A percentile compares a stretch with the other conserved stretches of the same genome.
Conservation (phyloP, 2,113 vertebrate genomes). For the Madoqua kirkii region DNA sequence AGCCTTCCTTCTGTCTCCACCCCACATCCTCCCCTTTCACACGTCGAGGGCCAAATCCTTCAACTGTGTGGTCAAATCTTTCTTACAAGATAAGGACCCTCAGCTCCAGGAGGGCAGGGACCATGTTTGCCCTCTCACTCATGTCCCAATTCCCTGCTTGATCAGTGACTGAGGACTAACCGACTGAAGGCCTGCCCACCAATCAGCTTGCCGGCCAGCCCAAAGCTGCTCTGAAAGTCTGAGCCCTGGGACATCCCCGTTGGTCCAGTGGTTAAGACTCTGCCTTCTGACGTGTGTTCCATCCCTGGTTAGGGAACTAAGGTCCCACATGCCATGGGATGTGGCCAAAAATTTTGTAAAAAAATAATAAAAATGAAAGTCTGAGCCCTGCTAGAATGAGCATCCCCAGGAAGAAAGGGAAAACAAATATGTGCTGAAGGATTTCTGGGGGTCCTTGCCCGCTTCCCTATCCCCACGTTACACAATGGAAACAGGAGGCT, state of each 20-base stretch:
- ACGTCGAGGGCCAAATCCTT: not conserved
- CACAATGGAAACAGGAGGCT: not conserved
- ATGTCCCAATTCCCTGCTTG: not conserved
- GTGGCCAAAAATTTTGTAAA: not conserved
- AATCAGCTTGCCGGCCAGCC: not conserved
- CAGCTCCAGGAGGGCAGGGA: not conserved
- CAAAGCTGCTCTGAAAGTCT: not conserved
- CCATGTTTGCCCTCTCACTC: not conserved
- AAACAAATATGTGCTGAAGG: not conserved
- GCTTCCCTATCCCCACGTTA: not conserved
- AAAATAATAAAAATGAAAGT: not conserved
- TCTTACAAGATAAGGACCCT: not conserved
- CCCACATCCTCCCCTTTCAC: not conserved
- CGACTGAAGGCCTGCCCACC: fast-evolving
- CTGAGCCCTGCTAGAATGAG: not conserved
- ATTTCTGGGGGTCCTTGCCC: not conserved
- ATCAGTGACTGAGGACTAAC: not conserved
- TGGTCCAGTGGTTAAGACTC: not conserved
- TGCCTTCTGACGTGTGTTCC: fast-evolving
- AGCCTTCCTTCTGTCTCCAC: not conserved
- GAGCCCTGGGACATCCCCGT: not conserved
- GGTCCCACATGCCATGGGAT: not conserved
- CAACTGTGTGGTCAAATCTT: not conserved
- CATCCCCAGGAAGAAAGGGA: not conserved
- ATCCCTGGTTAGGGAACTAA: not conserved